A percentile compares a stretch with the other conserved stretches of the same genome.
phyloP scores from a whole-genome alignment of 2,797 vertebrate species.

The Labroides dimidiatus region DNA sequence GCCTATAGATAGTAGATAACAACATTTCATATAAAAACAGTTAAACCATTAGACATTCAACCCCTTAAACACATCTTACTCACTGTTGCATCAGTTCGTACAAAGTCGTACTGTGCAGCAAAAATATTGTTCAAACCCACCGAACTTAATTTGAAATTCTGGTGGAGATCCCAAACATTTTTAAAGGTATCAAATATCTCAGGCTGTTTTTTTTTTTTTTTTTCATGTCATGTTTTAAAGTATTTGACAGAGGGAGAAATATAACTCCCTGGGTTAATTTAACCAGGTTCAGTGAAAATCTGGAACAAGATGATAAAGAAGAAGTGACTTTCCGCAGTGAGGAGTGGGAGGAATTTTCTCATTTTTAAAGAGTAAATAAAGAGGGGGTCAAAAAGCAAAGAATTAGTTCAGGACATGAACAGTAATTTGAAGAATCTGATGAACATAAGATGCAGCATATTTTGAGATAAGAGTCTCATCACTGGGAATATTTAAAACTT shows the following conservation, averaged over 20 bases:
- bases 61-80: conserved; percentile 31
- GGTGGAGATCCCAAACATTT: conserved; percentile 8
- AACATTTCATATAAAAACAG: conserved; percentile 23
- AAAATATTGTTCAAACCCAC: conserved; percentile 38
- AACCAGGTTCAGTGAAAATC: not conserved
- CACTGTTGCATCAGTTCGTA: conserved; percentile 40
- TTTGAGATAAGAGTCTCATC: not conserved
- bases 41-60: conserved; percentile 13
- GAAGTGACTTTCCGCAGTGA: not conserved
- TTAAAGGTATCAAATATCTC: conserved; percentile 19
- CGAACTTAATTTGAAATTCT: conserved; percentile 28
- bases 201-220: conserved; percentile 2
- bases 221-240: not conserved
- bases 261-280: not conserved
- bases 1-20: conserved; percentile 1
- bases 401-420: not conserved
- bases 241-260: not conserved
- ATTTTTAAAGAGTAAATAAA: not conserved
- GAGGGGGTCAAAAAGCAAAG: not conserved
- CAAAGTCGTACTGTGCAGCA: conserved; percentile 17
- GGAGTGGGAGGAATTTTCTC: not conserved
- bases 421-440: not conserved
- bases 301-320: not conserved
- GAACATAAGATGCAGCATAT: not conserved
- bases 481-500: not conserved